phyloP scores from a whole-genome alignment of 2,113 vertebrate genomes.

The Salvelinus alpinus region DNA sequence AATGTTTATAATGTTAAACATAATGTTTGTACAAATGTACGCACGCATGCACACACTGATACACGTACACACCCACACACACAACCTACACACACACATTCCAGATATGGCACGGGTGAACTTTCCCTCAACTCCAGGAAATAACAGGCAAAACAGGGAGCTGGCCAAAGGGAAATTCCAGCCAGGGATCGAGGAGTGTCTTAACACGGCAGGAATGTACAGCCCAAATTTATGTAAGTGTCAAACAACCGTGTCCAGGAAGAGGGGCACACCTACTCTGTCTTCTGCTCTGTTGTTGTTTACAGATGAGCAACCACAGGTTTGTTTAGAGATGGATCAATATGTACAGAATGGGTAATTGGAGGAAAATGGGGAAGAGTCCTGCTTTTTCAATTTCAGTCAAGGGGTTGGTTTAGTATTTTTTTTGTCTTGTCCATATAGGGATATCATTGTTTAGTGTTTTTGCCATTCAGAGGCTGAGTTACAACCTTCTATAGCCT shows the following conservation, averaged over 20 bases:
- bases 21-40: conserved; percentile 7
- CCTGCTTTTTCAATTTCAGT: too few species aligned
- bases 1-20: conserved; percentile 27
- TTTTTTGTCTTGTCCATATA: too few species aligned
- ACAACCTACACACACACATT: conserved; percentile 26
- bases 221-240: background rate
- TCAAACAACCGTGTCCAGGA: background rate
- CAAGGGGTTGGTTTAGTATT: too few species aligned
- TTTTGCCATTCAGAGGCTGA: too few species aligned
- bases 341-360: too few species aligned
- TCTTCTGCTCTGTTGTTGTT: background rate
- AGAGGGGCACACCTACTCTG: background rate
- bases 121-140: conserved; percentile 59
- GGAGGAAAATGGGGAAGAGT: too few species aligned
- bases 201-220: conserved; percentile 63
- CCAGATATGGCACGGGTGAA: conserved; percentile 60
- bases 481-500: too few species aligned
- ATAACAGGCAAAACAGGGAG: conserved; percentile 47
- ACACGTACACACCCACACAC: background rate
- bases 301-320: background rate
- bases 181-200: conserved; percentile 53
- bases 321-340: background rate
- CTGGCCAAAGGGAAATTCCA: conserved; percentile 61
- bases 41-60: background rate
- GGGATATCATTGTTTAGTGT: too few species aligned